These are phyloP conservation scores for Limnephilus rhombicus DNA, from an alignment of 2,888 invertebrate species.

Conservation along the genomic window DNA sequence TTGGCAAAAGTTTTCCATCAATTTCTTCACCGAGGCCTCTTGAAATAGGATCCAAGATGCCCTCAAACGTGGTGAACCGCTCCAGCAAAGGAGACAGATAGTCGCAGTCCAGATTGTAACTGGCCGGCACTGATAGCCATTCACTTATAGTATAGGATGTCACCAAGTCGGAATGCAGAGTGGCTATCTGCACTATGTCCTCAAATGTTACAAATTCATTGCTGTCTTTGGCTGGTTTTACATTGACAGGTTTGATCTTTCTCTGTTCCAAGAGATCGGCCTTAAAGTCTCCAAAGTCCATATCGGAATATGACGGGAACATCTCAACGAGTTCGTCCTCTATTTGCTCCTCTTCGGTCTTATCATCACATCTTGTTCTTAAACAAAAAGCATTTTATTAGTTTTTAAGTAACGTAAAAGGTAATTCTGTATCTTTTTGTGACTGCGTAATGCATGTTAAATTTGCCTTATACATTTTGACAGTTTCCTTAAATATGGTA, in stretches of 20 bases:
- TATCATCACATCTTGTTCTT: slow-evolving; percentile 81
- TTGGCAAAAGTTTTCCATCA: slow-evolving; percentile 77
- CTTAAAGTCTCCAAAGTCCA: slow-evolving; percentile 85
- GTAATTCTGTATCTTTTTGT: no score
- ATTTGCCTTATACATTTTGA: no score
- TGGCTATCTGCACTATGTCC: slow-evolving; percentile 79
- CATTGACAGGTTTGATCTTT: slow-evolving; percentile 64
- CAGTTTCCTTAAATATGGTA: no score
- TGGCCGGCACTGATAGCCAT: slow-evolving; percentile 78
- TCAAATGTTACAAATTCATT: slow-evolving; percentile 73
- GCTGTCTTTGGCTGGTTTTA: slow-evolving; percentile 68
- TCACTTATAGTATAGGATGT: slow-evolving; percentile 78
- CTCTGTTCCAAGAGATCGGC: slow-evolving; percentile 74
- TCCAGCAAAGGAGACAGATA: slow-evolving; percentile 78
- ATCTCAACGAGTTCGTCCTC: slow-evolving; percentile 81
- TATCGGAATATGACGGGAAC: slow-evolving; percentile 83
- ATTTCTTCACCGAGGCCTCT: slow-evolving; percentile 77
- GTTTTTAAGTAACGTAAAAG: background rate
- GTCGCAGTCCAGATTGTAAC: slow-evolving; percentile 69
- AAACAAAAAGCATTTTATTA: slow-evolving; percentile 37
- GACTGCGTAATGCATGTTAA: no score
- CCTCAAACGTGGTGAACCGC: slow-evolving; percentile 79
- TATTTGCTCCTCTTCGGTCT: slow-evolving; percentile 83
- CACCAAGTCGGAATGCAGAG: slow-evolving; percentile 80
- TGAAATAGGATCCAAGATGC: slow-evolving; percentile 76